Base-by-base conservation (phyloP, 1,140 invertebrate genomes). In the Antheraea pernyi region DNA sequence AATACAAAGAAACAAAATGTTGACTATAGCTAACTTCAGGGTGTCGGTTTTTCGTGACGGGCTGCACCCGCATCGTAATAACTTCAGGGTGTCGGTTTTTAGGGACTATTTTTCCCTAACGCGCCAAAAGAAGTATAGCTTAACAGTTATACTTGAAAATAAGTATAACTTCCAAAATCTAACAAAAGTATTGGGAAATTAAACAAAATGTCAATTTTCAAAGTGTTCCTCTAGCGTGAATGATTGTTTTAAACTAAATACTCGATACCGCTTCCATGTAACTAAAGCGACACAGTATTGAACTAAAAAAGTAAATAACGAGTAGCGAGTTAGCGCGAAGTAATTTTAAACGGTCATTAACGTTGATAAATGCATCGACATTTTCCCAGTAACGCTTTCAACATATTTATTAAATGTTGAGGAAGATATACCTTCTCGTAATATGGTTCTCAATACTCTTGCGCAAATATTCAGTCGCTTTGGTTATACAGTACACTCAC, bases 351-450 rank as follows among this genome's bases (percentile, higher is more conserved):
- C 46, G 64, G 39, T 42, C 64, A 65, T 65, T 65, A 48, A 37
- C 18, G 37, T 48, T 65, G 64, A 65, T 65, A 65, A 65, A 65
- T 65, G 19, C 19, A 22, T 19, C 64, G 39, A 18, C 64, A 42
- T 65, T 65, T 65, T 65, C 64, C 64, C n/a, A 13, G 64, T 65
- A 65, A 46, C 46, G 46, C 64, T 48, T 65, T 65, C 64, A 42
- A 65, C 64, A 48, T 42, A 48, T 65, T 65, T 65, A 65, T 65
- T 65, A 65, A 65, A 65, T 42, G 37, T 37, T 37, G 37, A 63
- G 61, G 61, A 63, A 65, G 64, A 65, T 65, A 37, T 53, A 53
- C 46, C 22, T 63, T 8, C 37, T 37, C 61, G 61, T 63, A 63
- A 30, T 30, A 63, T 37, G 30, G 61, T 65, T 65, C 64, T 42